Conservation (phyloP, 2,113 vertebrate genomes). For the Megaptera novaeangliae region DNA sequence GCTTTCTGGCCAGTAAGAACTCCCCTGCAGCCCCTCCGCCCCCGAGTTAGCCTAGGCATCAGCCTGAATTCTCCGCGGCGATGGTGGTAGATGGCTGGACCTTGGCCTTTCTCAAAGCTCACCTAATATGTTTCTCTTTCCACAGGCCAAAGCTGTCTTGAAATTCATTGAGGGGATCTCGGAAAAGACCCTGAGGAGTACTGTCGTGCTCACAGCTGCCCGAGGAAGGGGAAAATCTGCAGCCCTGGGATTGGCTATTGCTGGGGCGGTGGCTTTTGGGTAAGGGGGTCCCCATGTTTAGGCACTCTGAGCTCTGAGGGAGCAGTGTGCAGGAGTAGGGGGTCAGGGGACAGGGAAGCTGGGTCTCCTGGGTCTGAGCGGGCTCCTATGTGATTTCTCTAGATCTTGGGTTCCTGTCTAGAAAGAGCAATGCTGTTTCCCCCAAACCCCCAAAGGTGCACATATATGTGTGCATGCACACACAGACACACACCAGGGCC, state of each 20-base stretch:
- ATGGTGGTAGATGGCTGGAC: no score
- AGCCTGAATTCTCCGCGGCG: background rate
- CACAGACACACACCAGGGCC: background rate
- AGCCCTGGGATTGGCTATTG: constrained; percentile 94
- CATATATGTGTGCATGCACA: fast-evolving
- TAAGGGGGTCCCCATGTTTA: constrained; percentile 61
- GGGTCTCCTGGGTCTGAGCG: background rate
- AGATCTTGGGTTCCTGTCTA: background rate
- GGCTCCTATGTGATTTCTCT: background rate
- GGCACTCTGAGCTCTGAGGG: background rate
- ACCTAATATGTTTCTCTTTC: background rate
- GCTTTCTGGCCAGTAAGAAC: background rate
- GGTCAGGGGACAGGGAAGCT: background rate
- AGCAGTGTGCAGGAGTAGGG: background rate
- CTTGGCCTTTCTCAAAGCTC: background rate
- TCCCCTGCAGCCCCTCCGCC: background rate
- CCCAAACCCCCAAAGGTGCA: background rate
- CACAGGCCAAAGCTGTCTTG: constrained; percentile 92
- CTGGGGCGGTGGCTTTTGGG: constrained; percentile 97
- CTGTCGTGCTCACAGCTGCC: constrained; percentile 94
- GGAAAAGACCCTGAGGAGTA: constrained; percentile 96
- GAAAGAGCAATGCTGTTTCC: background rate
- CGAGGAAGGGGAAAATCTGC: constrained; percentile 97
- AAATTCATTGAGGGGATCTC: constrained; percentile 98
- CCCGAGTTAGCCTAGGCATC: background rate